phyloP scores from a whole-genome alignment of 1,140 invertebrate species.

The Philotrypesis tridentata region DNA sequence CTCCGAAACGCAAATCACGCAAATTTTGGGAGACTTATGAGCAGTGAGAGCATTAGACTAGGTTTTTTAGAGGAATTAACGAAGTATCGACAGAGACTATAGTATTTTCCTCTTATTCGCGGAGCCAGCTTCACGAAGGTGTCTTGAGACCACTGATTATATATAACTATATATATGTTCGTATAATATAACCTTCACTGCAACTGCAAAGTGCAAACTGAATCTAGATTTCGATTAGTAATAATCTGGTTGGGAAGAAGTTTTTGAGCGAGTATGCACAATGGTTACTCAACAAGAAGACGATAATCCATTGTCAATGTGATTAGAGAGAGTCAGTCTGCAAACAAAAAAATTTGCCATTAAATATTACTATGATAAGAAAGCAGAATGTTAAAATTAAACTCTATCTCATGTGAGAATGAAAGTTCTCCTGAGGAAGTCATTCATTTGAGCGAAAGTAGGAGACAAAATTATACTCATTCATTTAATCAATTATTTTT shows the following conservation, averaged over 20 bases:
- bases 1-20: too few relatives aligned
- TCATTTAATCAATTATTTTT: not conserved
- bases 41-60: too few relatives aligned
- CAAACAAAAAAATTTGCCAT: not conserved
- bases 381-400: constrained; percentile 39
- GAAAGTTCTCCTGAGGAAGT: constrained; percentile 32
- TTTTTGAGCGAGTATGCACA: not conserved
- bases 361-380: not conserved
- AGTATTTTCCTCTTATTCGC: too few relatives aligned
- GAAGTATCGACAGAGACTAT: too few relatives aligned
- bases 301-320: not conserved
- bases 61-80: too few relatives aligned
- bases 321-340: constrained; percentile 3
- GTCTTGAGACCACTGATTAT: too few relatives aligned
- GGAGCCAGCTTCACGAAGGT: too few relatives aligned
- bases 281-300: not conserved
- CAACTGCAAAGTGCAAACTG: too few relatives aligned
- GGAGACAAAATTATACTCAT: not conserved
- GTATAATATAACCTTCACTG: too few relatives aligned
- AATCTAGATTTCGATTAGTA: not conserved
- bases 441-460: constrained; percentile 38
- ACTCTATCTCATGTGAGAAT: constrained; percentile 13
- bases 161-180: too few relatives aligned
- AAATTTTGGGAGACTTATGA: too few relatives aligned
- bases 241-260: not conserved